Base-by-base conservation (phyloP, 2,113 vertebrate genomes). In the Microtus montanus region DNA sequence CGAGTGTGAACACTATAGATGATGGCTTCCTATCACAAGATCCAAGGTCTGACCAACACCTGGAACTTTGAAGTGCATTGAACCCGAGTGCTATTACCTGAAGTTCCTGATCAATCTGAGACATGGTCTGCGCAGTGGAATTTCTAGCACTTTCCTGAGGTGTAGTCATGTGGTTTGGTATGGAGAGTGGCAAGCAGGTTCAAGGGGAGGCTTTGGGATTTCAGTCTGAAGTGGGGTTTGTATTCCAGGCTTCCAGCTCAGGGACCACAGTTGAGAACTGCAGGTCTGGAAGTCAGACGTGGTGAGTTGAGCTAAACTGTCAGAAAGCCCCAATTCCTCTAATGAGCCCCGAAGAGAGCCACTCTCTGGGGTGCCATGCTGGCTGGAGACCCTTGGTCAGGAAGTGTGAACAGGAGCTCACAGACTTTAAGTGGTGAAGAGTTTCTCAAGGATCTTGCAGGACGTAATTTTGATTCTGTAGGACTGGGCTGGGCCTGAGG, bases 61-160 rank as follows among this genome's bases (percentile, higher is more conserved):
- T 85, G 30, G 17, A 68, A 86, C 83, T 83, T 80, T 74, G 52
- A 75, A 58, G n/a, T 28, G 70, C 49, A 49, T n/a, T 92, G 95
- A 85, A 77, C 49, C 2, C 70, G 64, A 19, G 44, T 64, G 15
- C n/a, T 77, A 58, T 38, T 87, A 30, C 73, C 63, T 77, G 52
- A 91, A 88, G 88, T 91, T 83, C 52, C 41, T 87, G 41, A 73
- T 87, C 87, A 94, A 63, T 90, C 20, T 78, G 63, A 38, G 17
- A 10, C 75, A 19, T 44, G 47, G 33, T 4, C 26, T 33, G 68
- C 24, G 26, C 33, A 22, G 28, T 79, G 35, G 15, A 73, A 70
- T 24, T 68, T 84, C 86, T 95, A 74, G 73, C 78, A 68, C 22
- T 30, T 58, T 9, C 35, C n/a, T 12, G 44, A 28, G 14, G 71